phyloP scores from a whole-genome alignment of 2,888 invertebrate species.

The Stenodera caucasica region DNA sequence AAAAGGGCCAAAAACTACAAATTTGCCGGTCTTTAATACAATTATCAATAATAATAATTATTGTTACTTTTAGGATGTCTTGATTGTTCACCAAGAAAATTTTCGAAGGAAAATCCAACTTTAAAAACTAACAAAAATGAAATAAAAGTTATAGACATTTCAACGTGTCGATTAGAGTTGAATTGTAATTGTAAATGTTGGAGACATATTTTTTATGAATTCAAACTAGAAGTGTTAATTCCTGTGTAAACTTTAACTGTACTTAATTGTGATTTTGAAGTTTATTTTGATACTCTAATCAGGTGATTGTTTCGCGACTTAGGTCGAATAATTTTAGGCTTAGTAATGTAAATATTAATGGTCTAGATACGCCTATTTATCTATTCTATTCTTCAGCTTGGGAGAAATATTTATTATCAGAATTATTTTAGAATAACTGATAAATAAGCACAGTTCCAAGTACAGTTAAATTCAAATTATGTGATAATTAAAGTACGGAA shows the following conservation, averaged over 20 bases:
- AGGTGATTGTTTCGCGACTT: no score
- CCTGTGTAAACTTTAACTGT: not conserved
- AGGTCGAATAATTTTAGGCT: no score
- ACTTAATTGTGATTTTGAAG: not conserved
- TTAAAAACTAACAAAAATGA: not conserved
- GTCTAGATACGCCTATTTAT: no score
- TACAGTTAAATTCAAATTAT: not conserved
- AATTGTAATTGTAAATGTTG: not conserved
- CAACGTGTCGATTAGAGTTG: not conserved
- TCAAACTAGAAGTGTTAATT: not conserved
- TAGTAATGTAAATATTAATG: no score
- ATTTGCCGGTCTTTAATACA: not conserved
- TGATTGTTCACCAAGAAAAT: not conserved
- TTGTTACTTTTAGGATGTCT: not conserved
- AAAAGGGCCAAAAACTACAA: slow-evolving; percentile 22
- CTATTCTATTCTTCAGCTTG: no score
- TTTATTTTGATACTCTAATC: not conserved
- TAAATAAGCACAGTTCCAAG: not conserved
- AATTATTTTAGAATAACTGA: not conserved
- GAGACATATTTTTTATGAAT: not conserved
- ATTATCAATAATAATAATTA: no score
- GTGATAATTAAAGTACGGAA: not conserved
- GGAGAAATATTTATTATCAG: no score
- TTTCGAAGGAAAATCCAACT: not conserved
- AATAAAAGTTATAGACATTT: not conserved